Evolutionary conservation across 2,113 vertebrate genomes (phyloP).

Genomic region (Onychostruthus taczanowskii): DNA sequence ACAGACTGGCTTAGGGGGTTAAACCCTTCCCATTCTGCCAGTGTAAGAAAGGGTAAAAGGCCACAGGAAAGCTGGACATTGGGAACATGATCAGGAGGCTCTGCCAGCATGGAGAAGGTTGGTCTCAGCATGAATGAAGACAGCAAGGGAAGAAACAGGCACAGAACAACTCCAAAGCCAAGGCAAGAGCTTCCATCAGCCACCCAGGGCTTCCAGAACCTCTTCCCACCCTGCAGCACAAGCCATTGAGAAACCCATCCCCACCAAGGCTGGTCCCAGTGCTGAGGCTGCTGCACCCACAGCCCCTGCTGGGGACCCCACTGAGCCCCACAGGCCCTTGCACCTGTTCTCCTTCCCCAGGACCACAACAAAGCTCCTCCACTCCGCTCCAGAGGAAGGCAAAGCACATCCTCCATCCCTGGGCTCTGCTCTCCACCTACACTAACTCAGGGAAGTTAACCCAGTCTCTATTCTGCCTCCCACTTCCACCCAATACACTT

Average conservation of each 20-base stretch:
- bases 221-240: neutral
- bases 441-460: neutral
- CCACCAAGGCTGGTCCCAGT: neutral
- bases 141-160: neutral
- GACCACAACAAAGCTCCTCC: neutral
- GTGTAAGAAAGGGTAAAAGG: neutral
- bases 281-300: fast-evolving
- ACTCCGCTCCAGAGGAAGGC: neutral
- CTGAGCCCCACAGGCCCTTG: neutral
- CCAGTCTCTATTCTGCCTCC: neutral
- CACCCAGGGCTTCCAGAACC: neutral
- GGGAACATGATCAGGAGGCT: neutral
- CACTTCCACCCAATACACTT: neutral
- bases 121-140: fast-evolving
- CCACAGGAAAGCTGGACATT: neutral
- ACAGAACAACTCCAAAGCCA: fast-evolving
- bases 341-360: neutral
- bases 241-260: fast-evolving
- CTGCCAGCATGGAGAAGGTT: neutral
- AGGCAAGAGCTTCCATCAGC: neutral
- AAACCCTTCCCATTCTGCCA: neutral
- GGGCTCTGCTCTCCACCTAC: neutral
- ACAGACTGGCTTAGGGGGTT: neutral
- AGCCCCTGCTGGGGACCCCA: neutral
- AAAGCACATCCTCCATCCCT: neutral